Conservation (phyloP, 2,888 invertebrate species). For the Ceratothoa steindachneri region DNA sequence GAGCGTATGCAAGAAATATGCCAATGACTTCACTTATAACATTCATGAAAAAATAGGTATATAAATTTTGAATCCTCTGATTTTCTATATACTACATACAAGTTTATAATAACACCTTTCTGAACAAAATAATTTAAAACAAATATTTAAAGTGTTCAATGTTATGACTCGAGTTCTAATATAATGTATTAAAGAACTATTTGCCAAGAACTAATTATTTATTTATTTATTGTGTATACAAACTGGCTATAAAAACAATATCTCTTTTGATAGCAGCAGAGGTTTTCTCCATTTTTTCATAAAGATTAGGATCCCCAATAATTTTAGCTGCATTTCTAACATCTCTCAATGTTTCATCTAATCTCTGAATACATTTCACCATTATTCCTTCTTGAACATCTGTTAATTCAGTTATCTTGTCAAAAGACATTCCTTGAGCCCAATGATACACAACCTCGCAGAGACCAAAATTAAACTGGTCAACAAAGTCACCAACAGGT, state of each 20-base stretch:
- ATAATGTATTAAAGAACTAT: too few relatives aligned
- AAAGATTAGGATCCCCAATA: slow-evolving; percentile 86
- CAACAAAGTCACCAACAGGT: slow-evolving; percentile 58
- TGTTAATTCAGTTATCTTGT: slow-evolving; percentile 85
- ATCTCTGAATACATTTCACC: slow-evolving; percentile 91
- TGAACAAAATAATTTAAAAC: too few relatives aligned
- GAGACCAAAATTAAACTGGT: slow-evolving; percentile 80
- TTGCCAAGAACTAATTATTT: too few relatives aligned
- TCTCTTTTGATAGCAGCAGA: slow-evolving; percentile 89
- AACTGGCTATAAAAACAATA: slow-evolving; percentile 94
- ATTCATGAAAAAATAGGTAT: too few relatives aligned
- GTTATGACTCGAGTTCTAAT: too few relatives aligned
- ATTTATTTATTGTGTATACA: slow-evolving; percentile 65
- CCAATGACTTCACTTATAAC: too few relatives aligned
- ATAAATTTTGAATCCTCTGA: too few relatives aligned
- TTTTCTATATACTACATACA: too few relatives aligned
- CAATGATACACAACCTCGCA: slow-evolving; percentile 92
- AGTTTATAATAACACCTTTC: too few relatives aligned
- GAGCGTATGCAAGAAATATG: too few relatives aligned
- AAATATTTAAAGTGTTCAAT: too few relatives aligned
- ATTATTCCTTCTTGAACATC: slow-evolving; percentile 97
- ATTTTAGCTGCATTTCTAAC: slow-evolving; percentile 88
- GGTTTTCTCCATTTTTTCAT: slow-evolving; percentile 91
- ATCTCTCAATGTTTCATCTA: slow-evolving; percentile 85
- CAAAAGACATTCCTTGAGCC: slow-evolving; percentile 88